Conservation (phyloP, 2,888 invertebrate genomes). For the Synanthedon formicaeformis region DNA sequence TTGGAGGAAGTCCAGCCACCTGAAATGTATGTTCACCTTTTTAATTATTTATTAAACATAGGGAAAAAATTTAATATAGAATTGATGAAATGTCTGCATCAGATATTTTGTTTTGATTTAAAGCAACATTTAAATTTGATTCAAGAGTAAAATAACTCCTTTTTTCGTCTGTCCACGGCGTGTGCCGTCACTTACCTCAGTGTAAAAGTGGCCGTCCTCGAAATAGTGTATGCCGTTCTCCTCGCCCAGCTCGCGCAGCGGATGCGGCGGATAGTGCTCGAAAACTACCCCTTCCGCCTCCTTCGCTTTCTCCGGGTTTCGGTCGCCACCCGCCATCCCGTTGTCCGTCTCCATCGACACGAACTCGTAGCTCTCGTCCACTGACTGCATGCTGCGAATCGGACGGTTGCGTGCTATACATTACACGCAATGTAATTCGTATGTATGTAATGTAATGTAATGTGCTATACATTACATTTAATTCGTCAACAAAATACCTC, state of each 20-base stretch:
- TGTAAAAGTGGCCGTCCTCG: constrained; percentile 94
- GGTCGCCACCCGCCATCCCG: constrained; percentile 38
- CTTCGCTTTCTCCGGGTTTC: constrained; percentile 14
- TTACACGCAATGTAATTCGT: background rate
- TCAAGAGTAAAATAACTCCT: too few species aligned
- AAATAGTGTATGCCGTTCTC: constrained; percentile 92
- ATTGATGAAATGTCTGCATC: background rate
- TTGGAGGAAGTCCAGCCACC: constrained; percentile 79
- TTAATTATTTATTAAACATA: background rate
- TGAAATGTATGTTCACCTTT: constrained; percentile 11
- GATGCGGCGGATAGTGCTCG: constrained; percentile 73
- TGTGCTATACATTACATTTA: too few species aligned
- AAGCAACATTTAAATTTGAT: too few species aligned
- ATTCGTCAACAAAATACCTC: constrained; percentile 31
- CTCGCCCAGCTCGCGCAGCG: constrained; percentile 77
- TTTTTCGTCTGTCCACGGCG: too few species aligned
- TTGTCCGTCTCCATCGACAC: constrained; percentile 53
- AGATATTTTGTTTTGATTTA: too few species aligned
- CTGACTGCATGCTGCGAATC: constrained; percentile 56
- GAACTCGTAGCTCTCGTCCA: constrained; percentile 66
- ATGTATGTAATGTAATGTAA: too few species aligned
- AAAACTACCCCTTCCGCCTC: constrained; percentile 36
- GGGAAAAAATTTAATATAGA: background rate
- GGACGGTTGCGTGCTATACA: background rate
- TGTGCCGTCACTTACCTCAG: constrained; percentile 70